Evolutionary conservation across 2,888 invertebrate species (phyloP).

Genomic region (Pterobdella sp.): DNA sequence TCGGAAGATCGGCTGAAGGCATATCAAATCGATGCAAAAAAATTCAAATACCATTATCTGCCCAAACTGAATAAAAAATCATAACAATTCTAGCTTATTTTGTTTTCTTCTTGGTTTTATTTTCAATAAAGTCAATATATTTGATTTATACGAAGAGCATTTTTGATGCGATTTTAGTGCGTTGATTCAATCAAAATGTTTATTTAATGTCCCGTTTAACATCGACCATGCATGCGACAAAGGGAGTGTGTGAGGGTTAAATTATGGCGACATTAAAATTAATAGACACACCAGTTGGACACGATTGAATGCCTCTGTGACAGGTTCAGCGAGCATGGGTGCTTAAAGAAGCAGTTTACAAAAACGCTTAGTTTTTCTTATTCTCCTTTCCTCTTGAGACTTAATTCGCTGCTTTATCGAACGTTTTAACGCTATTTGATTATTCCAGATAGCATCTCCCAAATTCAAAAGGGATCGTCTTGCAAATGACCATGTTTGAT

Average conservation of each 20-base stretch:
- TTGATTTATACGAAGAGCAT: too few relatives aligned
- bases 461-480: conserved; percentile 3
- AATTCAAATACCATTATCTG: conserved; percentile 43
- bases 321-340: neutral
- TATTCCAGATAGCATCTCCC: conserved; percentile 9
- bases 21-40: conserved; percentile 61
- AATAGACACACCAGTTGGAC: conserved; percentile 3
- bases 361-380: too few relatives aligned
- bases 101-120: too few relatives aligned
- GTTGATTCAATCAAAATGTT: neutral
- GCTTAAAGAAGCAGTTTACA: too few relatives aligned
- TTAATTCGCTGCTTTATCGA: too few relatives aligned
- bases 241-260: conserved; percentile 8
- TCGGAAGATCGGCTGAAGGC: conserved; percentile 77
- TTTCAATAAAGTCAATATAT: too few relatives aligned
- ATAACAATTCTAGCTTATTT: too few relatives aligned
- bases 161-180: too few relatives aligned
- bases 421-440: conserved; percentile 10
- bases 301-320: neutral
- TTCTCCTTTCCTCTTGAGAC: too few relatives aligned
- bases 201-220: conserved; percentile 6
- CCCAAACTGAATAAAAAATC: conserved; percentile 33
- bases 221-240: neutral
- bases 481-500: conserved; percentile 8
- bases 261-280: conserved; percentile 13